A percentile compares a stretch with the other conserved stretches of the same genome.
phyloP scores from a whole-genome alignment of 2,888 invertebrate species.

The Hofmannophila pseudospretella region DNA sequence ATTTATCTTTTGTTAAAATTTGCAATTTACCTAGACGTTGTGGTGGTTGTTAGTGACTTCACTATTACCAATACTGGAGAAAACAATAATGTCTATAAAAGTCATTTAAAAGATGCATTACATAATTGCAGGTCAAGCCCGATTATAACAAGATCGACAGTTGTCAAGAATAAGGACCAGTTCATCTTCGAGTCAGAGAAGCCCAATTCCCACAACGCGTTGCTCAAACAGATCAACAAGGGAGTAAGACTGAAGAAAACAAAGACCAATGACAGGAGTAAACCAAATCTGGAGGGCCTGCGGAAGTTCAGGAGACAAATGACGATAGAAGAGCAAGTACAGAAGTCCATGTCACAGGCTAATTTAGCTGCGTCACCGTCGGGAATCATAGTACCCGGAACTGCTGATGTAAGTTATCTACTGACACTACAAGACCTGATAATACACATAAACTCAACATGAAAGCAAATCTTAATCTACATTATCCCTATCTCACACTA shows the following conservation, averaged over 20 bases:
- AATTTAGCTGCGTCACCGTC: constrained; percentile 72
- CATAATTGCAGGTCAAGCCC: constrained; percentile 74
- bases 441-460: too few relatives aligned
- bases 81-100: background rate
- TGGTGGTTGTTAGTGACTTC: too few relatives aligned
- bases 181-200: constrained; percentile 94
- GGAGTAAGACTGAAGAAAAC: constrained; percentile 87
- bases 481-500: too few relatives aligned
- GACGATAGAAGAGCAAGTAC: constrained; percentile 93
- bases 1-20: too few relatives aligned
- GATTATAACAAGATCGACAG: constrained; percentile 74
- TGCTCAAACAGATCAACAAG: constrained; percentile 88
- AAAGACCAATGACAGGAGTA: constrained; percentile 91
- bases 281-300: constrained; percentile 88
- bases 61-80: background rate
- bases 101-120: background rate
- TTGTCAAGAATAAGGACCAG: constrained; percentile 85
- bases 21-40: too few relatives aligned
- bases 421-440: too few relatives aligned
- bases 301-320: constrained; percentile 92
- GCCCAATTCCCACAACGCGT: constrained; percentile 85
- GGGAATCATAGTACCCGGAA: too few relatives aligned
- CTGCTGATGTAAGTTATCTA: too few relatives aligned
- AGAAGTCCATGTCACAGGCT: constrained; percentile 86
- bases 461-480: too few relatives aligned